phyloP scores from a whole-genome alignment of 1,140 invertebrate genomes.

The Drosophila navojoa region DNA sequence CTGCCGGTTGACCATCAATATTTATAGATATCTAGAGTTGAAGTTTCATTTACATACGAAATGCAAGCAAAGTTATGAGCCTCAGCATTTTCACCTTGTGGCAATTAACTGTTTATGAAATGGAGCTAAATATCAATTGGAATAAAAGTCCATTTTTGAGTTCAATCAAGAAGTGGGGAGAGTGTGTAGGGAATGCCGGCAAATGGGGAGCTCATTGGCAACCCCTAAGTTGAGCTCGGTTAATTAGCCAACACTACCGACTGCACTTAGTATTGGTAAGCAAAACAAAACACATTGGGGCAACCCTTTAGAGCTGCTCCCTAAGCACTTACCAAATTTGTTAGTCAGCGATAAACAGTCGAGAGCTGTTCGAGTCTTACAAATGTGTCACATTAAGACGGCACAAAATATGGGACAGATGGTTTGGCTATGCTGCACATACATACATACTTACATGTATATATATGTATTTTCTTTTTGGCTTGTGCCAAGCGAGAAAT shows the following conservation, averaged over 20 bases:
- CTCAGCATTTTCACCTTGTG: slow-evolving; percentile 62
- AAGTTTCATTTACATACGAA: slow-evolving; percentile 44
- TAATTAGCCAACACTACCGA: slow-evolving; percentile 32
- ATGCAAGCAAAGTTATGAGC: slow-evolving; percentile 13
- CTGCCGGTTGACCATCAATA: slow-evolving; percentile 1
- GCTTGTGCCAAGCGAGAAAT: slow-evolving; percentile 72
- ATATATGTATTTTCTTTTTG: slow-evolving; percentile 45
- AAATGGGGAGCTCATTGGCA: slow-evolving; percentile 26
- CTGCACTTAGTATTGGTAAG: slow-evolving; percentile 18
- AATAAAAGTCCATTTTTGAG: slow-evolving; percentile 52
- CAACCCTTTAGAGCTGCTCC: slow-evolving; percentile 1
- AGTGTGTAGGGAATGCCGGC: slow-evolving; percentile 23
- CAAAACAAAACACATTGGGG: slow-evolving; percentile 12
- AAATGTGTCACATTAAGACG: slow-evolving; percentile 66
- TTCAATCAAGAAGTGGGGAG: slow-evolving; percentile 19
- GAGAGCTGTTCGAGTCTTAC: slow-evolving; percentile 6
- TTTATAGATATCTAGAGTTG: not conserved
- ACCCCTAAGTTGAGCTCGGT: slow-evolving; percentile 10
- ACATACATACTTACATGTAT: not conserved
- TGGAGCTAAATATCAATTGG: slow-evolving; percentile 53
- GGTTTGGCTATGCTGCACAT: slow-evolving; percentile 44
- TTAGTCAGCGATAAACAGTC: slow-evolving; percentile 57
- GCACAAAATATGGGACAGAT: slow-evolving; percentile 81
- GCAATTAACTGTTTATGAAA: slow-evolving; percentile 66
- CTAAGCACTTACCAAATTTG: slow-evolving; percentile 70